These are phyloP conservation scores for Bhutanitis thaidina DNA, from an alignment of 2,888 invertebrate species.

Conservation along the genomic window DNA sequence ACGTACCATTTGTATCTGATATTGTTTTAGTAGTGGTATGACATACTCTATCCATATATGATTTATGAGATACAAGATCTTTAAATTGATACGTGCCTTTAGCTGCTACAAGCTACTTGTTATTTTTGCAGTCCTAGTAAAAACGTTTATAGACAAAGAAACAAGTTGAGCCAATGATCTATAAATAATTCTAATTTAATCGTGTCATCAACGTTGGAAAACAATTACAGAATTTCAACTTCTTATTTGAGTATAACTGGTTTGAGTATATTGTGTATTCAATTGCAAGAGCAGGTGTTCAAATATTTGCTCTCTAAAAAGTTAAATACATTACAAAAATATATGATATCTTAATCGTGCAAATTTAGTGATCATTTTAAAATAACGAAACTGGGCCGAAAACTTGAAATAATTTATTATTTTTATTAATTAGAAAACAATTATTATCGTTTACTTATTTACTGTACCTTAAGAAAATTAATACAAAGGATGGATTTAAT, in stretches of 20 bases:
- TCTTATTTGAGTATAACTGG: conserved; percentile 15
- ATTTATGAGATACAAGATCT: conserved; percentile 4
- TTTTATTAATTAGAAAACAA: too few relatives aligned
- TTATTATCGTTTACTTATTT: too few relatives aligned
- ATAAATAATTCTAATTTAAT: conserved; percentile 18
- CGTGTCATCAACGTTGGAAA: conserved; percentile 2
- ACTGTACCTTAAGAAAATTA: too few relatives aligned
- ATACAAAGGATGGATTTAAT: too few relatives aligned
- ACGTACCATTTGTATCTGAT: neutral
- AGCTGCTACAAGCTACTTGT: conserved; percentile 8
- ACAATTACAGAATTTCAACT: conserved; percentile 15
- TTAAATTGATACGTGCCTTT: conserved; percentile 10
- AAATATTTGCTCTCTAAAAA: conserved; percentile 32
- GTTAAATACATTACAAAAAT: conserved; percentile 16
- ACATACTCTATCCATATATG: conserved; percentile 13
- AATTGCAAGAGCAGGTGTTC: conserved; percentile 34
- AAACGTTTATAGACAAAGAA: conserved; percentile 7
- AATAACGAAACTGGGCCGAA: too few relatives aligned
- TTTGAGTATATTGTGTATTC: conserved; percentile 22
- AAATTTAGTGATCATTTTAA: too few relatives aligned
- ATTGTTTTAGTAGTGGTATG: neutral
- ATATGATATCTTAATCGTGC: too few relatives aligned
- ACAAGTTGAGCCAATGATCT: conserved; percentile 9
- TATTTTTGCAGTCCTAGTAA: neutral
- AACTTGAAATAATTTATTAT: too few relatives aligned